These are phyloP conservation scores for Junonia oenone DNA, from an alignment of 2,888 invertebrate genomes.

Conservation along the genomic window DNA sequence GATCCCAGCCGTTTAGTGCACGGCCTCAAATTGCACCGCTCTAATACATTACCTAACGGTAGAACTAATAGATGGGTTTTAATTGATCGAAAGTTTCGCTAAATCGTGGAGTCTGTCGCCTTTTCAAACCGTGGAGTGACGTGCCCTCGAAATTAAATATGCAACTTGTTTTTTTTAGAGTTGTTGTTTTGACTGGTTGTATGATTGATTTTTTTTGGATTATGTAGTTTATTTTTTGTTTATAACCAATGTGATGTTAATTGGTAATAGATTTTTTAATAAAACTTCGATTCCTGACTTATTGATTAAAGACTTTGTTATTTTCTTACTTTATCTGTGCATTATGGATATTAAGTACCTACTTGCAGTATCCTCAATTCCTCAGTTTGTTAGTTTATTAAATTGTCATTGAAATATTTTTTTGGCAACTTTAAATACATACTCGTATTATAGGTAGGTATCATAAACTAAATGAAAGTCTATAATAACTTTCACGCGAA, in stretches of 20 bases:
- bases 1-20: conserved; percentile 24
- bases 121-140: conserved; percentile 20
- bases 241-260: no score
- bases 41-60: conserved; percentile 37
- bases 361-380: no score
- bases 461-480: no score
- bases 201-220: not conserved
- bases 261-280: no score
- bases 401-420: no score
- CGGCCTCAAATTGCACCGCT: conserved; percentile 55
- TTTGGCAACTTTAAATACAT: no score
- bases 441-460: no score
- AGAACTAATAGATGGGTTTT: conserved; percentile 33
- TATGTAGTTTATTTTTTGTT: not conserved
- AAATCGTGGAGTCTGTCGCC: conserved; percentile 19
- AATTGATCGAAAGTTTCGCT: conserved; percentile 34
- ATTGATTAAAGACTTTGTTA: no score
- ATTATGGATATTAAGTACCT: no score
- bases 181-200: not conserved
- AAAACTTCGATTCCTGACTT: no score
- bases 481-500: not conserved
- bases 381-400: no score
- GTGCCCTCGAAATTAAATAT: conserved; percentile 13
- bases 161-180: not conserved
- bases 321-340: no score